Evolutionary conservation across 2,888 invertebrate genomes (phyloP), one percentile per base, ranked within the genome.

Genomic region (Siphlonurus alternatus): DNA sequence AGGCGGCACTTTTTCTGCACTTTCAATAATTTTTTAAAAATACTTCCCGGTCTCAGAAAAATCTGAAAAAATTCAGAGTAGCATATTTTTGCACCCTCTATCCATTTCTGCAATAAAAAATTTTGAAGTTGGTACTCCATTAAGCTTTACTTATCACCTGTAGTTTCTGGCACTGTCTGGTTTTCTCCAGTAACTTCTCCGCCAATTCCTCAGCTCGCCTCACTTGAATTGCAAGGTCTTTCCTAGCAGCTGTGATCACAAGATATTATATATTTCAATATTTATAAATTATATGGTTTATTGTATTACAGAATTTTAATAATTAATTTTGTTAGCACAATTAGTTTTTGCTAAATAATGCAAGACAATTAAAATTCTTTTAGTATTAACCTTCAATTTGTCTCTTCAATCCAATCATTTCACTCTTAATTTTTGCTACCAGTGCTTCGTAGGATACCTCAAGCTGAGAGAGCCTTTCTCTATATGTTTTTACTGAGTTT

Each of bases 141-240:
- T n/a, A n/a, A n/a, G n/a, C n/a, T n/a, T n/a, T 38, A 38, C 15
- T 10, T 38, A 64, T 61, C 63, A 70, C 70, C 65, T 71, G 70
- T 54, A 71, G 60, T 63, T 69, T 67, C 65, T 69, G 69, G 25
- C 67, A 64, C 23, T 69, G 61, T 59, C 68, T 66, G 22, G 67
- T 68, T 63, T 69, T 70, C 61, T 71, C 70, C 18, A 63, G 62
- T 2, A 72, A 59, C 63, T 70, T 67, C 54, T 68, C 66, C 53
- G 69, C 66, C 15, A 70, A 65, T 51, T 70, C 69, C 67, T 70
- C 69, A 23, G 68, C 67, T 66, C 67, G 69, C 61, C 53, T 66
- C 23, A 63, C 66, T 65, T 70, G 69, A 61, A 69, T 68, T 63
- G 69, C 67, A n/a, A 70, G 56, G 61, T 72, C 71, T 25, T 67